These are phyloP conservation scores for Metopolophium dirhodum DNA, from an alignment of 1,140 invertebrate genomes.

Conservation along the genomic window DNA sequence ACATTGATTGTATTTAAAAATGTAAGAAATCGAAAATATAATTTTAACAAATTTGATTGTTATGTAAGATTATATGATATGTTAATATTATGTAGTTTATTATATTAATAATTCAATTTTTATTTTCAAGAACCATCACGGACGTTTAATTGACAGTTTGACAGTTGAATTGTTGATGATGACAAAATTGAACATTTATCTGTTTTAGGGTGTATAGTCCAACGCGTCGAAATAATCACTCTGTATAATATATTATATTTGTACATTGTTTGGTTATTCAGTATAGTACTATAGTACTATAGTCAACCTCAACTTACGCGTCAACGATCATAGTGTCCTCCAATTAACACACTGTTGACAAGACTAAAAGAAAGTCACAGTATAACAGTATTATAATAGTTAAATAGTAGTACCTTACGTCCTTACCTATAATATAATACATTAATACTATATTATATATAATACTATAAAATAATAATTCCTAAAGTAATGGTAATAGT, in stretches of 20 bases:
- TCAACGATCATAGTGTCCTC: not conserved
- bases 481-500: not conserved
- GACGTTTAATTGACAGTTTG: too few relatives aligned
- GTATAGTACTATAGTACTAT: too few relatives aligned
- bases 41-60: too few relatives aligned
- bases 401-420: not conserved
- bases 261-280: not conserved
- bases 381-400: not conserved
- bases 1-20: not conserved
- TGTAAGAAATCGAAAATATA: too few relatives aligned
- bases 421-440: not conserved
- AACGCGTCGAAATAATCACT: not conserved
- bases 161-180: too few relatives aligned
- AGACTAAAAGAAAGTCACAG: not conserved
- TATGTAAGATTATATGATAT: too few relatives aligned
- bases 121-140: too few relatives aligned
- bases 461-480: not conserved
- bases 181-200: too few relatives aligned
- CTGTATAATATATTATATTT: not conserved
- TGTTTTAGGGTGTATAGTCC: too few relatives aligned
- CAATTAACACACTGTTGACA: not conserved
- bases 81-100: too few relatives aligned
- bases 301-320: not conserved
- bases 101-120: too few relatives aligned
- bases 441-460: not conserved